Base-by-base conservation (phyloP, 2,888 invertebrate genomes). In the Noctua fimbriata region DNA sequence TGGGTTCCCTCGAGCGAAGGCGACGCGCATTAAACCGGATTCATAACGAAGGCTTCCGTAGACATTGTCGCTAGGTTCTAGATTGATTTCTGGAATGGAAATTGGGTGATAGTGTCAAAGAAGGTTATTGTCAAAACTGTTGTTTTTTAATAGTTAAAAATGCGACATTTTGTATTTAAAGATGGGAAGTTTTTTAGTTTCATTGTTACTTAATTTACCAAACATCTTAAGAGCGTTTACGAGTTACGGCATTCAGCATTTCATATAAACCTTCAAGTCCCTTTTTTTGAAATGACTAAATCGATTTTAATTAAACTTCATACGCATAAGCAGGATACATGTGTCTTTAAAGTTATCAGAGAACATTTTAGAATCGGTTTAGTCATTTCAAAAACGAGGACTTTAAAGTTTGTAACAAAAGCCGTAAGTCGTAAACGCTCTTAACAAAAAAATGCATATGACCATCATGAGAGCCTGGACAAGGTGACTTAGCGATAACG, bases 21-120 rank as follows among this genome's bases (percentile, higher is more conserved):
- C 98, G 6, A 99, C 95, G 74, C 98, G 97, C 80, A 99, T 97
- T 90, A 98, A 97, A 0, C 98, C 98, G 0, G 98, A 98, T 69
- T 97, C 97, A 86, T 97, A 97, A 44, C 95, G 96, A 83, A 94
- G 94, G 44, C 93, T 90, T 1, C 98, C 98, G 90, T 98, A 98
- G 9, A 95, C 94, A 69, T 97, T 97, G 36, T 97, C 96, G n/a
- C 95, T 93, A 0, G 98, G 98, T 89, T 98, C 97, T 90, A 98
- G 91, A 83, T 97, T 97, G 3, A 98, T 93, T 93, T 98, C 98
- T 98, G 91, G 0, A 93, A 83, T 12, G 21, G 1, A 36, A 52
- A 36, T 24, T n/a, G 10, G 14, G 6, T 44, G 10, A 10, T 44
- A 44, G 44, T 44, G 10, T 44, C 21, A 21, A 18, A 49, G 6